Base-by-base conservation (phyloP, 2,888 invertebrate genomes). In the Leptopilina drosophilae region DNA sequence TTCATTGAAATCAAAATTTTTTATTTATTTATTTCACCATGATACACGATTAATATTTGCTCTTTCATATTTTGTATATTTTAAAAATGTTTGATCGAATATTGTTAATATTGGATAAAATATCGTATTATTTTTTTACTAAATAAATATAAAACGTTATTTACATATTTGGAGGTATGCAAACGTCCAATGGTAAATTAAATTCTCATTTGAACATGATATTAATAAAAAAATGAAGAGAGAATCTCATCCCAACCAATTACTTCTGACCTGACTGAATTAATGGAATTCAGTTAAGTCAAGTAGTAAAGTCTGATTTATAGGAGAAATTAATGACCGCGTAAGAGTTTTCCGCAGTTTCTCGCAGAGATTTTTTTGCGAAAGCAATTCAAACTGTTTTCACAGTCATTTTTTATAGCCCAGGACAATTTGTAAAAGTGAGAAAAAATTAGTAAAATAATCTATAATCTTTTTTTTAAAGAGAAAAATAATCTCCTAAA, bases 231-330 rank as follows among this genome's bases (percentile, higher is more conserved):
- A 59, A 33, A 73, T 59, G n/a, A 14, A n/a, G n/a, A 26, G 56
- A 59, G 62, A 79, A 77, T 79, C 67, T 62, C 53, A 76, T 78
- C 73, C 46, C 56, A 65, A 56, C 56, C 65, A 78, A 76, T 79
- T 76, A 77, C 67, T 66, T 62, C 53, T n/a, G n/a, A 65, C 66
- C 75, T 59, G 77, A 77, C 77, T 42, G 66, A 26, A 77, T 62
- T 79, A 66, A 77, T 66, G 77, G 79, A 77, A 79, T 79, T 77
- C 79, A 20, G 40, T 64, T 76, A 66, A 62, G 66, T 40, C 64
- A 66, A 20, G 64, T 59, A 64, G 66, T 76, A 79, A 79, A 79
- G 77, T 77, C 77, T 77, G 77, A 77, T 77, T 79, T 77, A 79
- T 67, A 59, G 59, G 11, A 42, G 8, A 76, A 77, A 77, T 77